These are phyloP conservation scores for Chaetophractus vellerosus DNA, from an alignment of 2,797 vertebrate species.

Conservation along the genomic window DNA sequence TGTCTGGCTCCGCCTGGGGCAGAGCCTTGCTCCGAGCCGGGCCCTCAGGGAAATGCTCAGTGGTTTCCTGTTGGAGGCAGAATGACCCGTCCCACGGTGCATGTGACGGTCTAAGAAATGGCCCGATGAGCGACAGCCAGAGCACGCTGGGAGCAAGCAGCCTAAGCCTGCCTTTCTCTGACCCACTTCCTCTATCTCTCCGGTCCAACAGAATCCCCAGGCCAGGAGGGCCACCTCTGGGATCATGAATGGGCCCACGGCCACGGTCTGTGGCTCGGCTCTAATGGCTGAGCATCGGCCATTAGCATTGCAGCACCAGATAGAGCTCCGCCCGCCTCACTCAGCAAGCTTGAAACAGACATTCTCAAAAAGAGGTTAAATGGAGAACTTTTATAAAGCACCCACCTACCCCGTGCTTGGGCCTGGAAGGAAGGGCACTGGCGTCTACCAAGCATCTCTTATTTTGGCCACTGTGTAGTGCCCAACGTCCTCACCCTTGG, in stretches of 20 bases:
- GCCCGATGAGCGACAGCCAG: background rate
- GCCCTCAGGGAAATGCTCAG: no score
- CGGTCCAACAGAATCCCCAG: background rate
- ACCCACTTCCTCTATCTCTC: no score
- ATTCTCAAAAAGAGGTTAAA: background rate
- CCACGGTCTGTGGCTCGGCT: no score
- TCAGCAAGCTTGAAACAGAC: no score
- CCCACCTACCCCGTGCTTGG: background rate
- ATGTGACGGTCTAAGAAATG: background rate
- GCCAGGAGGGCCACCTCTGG: background rate
- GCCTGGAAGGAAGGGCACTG: background rate
- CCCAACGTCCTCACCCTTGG: background rate
- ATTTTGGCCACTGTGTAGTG: background rate
- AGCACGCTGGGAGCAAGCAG: fast-evolving
- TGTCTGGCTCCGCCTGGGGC: background rate
- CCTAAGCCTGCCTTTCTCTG: no score
- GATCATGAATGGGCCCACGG: no score
- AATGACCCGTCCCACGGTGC: fast-evolving
- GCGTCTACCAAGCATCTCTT: background rate
- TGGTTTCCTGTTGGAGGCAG: no score
- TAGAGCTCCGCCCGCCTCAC: no score
- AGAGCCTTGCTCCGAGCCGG: background rate
- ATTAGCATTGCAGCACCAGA: background rate
- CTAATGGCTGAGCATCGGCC: background rate
- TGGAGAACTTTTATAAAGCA: background rate